Evolutionary conservation across 2,113 vertebrate species (phyloP), one percentile per base, ranked within the genome.

Genomic region (Sus scrofa): DNA sequence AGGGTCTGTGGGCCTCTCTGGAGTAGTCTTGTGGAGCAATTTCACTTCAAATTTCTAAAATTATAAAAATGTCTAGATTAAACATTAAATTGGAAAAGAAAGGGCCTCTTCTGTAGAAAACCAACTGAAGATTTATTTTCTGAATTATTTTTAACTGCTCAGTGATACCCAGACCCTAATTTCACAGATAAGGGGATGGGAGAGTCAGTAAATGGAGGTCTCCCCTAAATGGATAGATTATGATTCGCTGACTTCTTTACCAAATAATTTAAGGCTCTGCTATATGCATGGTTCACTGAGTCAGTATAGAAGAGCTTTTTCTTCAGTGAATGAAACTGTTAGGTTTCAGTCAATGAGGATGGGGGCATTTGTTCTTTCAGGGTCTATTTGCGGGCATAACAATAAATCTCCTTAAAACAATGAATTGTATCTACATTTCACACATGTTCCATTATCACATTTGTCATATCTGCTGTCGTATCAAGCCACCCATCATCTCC

Each of bases 1-100:
- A 88, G 93, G 95, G 83, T 98, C 95, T 98, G 97, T 94, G 63
- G 98, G 92, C 96, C 96, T 97, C 97, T 98, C 97, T 98, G 98
- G 96, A 97, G 97, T 98, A 97, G 77, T 98, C 92, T 95, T 95
- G 96, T 98, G 85, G 91, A 97, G 96, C 97, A 98, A 93, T 98
- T 98, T 98, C 96, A 98, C 97, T 98, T 98, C 97, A 97, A 96
- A 87, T 95, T 98, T 95, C 94, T 97, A 94, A 91, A 98, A 98
- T 89, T 97, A 97, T 96, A 83, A 95, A 98, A 97, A 98, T 98
- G 96, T 94, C 93, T 98, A 98, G 97, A 98, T 98, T 97, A 98
- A 98, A 98, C 89, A 96, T 95, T 96, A 98, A 95, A 96, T 97
- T 96, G 68, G 52, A 86, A 97, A 97, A 98, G 86, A 96, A 98